Conservation (phyloP, 2,888 invertebrate species). For the Cyclophora punctaria region DNA sequence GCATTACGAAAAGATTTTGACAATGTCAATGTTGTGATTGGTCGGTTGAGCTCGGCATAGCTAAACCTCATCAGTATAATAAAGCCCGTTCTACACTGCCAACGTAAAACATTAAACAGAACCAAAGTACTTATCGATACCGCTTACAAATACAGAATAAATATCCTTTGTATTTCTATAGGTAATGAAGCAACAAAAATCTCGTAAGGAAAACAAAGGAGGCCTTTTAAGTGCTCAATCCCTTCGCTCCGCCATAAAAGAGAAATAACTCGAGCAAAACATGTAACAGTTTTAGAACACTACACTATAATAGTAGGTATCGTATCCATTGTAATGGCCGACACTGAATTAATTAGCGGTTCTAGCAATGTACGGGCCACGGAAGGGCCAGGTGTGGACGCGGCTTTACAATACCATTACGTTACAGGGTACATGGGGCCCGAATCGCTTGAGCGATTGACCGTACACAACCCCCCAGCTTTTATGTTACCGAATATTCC, state of each 20-base stretch:
- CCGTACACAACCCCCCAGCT: constrained; percentile 32
- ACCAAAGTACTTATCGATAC: neutral
- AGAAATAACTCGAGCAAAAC: constrained; percentile 37
- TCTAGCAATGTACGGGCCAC: constrained; percentile 35
- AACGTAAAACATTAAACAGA: neutral
- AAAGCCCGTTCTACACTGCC: no score
- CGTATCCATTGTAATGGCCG: constrained; percentile 48
- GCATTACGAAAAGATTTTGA: no score
- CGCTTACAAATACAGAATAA: neutral
- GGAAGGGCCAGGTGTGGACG: constrained; percentile 52
- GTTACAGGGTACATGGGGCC: constrained; percentile 38
- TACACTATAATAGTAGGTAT: constrained; percentile 46
- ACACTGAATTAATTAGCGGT: constrained; percentile 63
- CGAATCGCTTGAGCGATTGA: constrained; percentile 50
- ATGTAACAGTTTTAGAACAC: constrained; percentile 39
- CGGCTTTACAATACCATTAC: constrained; percentile 59
- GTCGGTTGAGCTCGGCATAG: no score
- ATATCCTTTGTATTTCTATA: constrained; percentile 11
- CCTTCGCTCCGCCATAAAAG: constrained; percentile 29
- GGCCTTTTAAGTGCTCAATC: constrained; percentile 33
- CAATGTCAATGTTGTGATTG: no score
- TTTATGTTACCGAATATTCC: constrained; percentile 19
- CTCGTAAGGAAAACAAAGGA: constrained; percentile 20
- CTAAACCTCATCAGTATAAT: no score
- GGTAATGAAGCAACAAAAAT: constrained; percentile 24